These are phyloP conservation scores for Holocentrus rufus DNA, from an alignment of 2,797 vertebrate genomes.

Conservation along the genomic window DNA sequence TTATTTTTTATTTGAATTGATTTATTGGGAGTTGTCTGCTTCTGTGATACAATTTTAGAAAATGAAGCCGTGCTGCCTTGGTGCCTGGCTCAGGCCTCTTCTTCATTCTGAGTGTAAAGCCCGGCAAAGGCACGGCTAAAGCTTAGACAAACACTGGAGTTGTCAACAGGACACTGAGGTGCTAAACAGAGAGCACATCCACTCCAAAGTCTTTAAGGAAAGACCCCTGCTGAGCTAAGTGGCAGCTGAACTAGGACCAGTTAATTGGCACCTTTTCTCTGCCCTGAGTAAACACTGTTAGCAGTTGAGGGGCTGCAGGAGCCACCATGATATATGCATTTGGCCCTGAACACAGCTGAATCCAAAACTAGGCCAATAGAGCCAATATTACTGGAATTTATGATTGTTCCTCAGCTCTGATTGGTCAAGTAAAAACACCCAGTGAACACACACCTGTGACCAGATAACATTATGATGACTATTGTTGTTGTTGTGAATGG, in stretches of 20 bases:
- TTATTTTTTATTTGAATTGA: not conserved
- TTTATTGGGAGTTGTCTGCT: not conserved
- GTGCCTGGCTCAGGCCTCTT: conserved; percentile 3
- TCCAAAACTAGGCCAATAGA: not conserved
- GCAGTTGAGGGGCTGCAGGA: conserved; percentile 14
- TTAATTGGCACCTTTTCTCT: conserved; percentile 60
- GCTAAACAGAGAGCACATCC: conserved; percentile 73
- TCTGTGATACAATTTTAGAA: not conserved
- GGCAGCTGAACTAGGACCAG: conserved; percentile 63
- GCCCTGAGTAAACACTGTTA: conserved; percentile 49
- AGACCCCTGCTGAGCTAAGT: conserved; percentile 66
- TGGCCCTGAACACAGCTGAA: not conserved
- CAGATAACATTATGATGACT: no score
- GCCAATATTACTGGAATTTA: no score
- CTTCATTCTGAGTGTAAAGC: conserved; percentile 43
- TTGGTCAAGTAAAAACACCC: no score
- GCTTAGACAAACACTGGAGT: conserved; percentile 47
- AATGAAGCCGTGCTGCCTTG: not conserved
- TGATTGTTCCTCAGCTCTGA: no score
- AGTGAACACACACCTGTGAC: no score
- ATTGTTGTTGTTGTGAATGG: not conserved
- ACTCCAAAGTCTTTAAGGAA: conserved; percentile 75
- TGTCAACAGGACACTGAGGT: conserved; percentile 66
- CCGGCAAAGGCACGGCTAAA: no score
- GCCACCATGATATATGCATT: conserved; percentile 11